These are phyloP conservation scores for Schizopygopsis pylzovi DNA, from an alignment of 2,797 vertebrate species.

Conservation along the genomic window DNA sequence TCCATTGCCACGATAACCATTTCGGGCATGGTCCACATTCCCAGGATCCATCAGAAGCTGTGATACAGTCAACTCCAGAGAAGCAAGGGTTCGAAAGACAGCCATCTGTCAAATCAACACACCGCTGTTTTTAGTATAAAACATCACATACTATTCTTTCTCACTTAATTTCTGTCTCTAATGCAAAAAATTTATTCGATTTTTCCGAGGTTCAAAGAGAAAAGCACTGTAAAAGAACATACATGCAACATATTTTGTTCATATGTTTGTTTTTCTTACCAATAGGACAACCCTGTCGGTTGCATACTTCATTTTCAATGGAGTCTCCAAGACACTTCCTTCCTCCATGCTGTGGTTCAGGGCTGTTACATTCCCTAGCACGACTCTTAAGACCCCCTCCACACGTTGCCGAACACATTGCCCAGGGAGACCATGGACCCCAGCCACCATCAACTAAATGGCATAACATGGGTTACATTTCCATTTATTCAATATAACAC, in stretches of 20 bases:
- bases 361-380: conserved; percentile 86
- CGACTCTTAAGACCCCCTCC: conserved; percentile 89
- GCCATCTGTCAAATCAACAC: conserved; percentile 78
- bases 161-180: neutral
- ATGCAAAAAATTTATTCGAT: too few relatives aligned
- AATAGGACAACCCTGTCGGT: conserved; percentile 85
- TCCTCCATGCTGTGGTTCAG: conserved; percentile 86
- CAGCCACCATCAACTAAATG: conserved; percentile 89
- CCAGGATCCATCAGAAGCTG: conserved; percentile 88
- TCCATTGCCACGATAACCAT: conserved; percentile 90
- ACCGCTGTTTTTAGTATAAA: neutral
- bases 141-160: neutral
- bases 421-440: conserved; percentile 93
- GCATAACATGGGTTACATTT: neutral
- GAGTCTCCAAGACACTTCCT: conserved; percentile 86
- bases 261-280: conserved; percentile 75
- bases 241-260: neutral
- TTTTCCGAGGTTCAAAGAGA: neutral
- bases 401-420: conserved; percentile 87
- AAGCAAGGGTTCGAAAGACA: conserved; percentile 94
- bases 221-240: neutral
- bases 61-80: conserved; percentile 87
- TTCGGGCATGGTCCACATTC: conserved; percentile 88
- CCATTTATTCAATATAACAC: neutral
- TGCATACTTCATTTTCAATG: conserved; percentile 87